A percentile compares a stretch with the other conserved stretches of the same genome.
phyloP scores from a whole-genome alignment of 2,113 vertebrate genomes.

The Stigmatopora argus region DNA sequence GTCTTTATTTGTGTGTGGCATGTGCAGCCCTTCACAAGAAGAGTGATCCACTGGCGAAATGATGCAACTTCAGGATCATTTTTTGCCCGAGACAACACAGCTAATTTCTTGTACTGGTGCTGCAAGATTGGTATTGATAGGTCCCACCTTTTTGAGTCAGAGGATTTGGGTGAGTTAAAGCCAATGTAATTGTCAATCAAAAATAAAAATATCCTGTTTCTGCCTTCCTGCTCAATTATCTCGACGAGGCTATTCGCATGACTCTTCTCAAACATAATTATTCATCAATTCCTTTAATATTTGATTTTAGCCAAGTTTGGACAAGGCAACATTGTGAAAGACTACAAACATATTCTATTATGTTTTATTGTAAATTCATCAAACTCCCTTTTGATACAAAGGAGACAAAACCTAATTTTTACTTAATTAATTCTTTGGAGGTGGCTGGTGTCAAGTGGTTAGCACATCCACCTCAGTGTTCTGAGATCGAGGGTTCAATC shows the following conservation, averaged over 20 bases:
- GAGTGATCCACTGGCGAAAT: conserved; percentile 87
- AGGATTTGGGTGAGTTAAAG: conserved; percentile 87
- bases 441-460: too few species aligned
- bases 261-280: too few species aligned
- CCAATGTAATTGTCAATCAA: not conserved
- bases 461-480: too few species aligned
- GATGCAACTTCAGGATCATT: conserved; percentile 94
- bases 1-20: conserved; percentile 10
- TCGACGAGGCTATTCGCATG: not conserved
- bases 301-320: too few species aligned
- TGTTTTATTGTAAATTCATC: too few species aligned
- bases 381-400: too few species aligned
- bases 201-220: not conserved
- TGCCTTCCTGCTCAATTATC: not conserved
- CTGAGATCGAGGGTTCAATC: too few species aligned
- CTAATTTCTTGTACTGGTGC: conserved; percentile 97
- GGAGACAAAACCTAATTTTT: too few species aligned
- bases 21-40: conserved; percentile 54
- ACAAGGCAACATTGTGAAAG: too few species aligned
- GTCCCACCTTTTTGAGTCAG: conserved; percentile 93
- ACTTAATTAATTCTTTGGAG: too few species aligned
- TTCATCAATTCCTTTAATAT: too few species aligned
- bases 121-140: conserved; percentile 89
- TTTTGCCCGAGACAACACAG: conserved; percentile 94
- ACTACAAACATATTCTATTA: too few species aligned